Evolutionary conservation across 2,113 vertebrate species (phyloP).

Genomic region (Saccopteryx bilineata): DNA sequence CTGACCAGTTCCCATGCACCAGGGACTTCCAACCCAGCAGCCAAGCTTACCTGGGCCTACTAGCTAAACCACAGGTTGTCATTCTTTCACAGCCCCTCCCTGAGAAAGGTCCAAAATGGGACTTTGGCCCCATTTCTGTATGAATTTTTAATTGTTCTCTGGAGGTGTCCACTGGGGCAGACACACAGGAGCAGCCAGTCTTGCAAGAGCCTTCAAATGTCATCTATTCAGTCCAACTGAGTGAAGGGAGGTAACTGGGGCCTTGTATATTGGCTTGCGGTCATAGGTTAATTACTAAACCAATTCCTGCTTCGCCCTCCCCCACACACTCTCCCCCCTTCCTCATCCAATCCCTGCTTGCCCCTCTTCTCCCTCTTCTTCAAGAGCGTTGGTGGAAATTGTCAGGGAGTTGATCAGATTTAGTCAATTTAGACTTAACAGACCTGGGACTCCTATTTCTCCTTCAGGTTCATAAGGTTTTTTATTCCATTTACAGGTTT

Average conservation of each 20-base stretch:
- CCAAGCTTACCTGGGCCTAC: neutral
- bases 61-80: neutral
- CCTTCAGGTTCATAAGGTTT: conserved; percentile 78
- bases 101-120: neutral
- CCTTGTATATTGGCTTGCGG: conserved; percentile 66
- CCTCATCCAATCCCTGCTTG: neutral
- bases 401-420: conserved; percentile 81
- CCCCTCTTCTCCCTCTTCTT: conserved; percentile 73
- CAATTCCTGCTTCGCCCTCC: neutral
- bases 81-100: neutral
- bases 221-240: neutral
- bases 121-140: neutral
- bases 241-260: neutral
- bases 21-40: too few species aligned
- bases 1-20: neutral
- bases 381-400: conserved; percentile 79
- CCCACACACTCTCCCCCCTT: neutral
- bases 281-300: conserved; percentile 81
- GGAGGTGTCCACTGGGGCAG: neutral
- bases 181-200: neutral
- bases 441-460: conserved; percentile 74
- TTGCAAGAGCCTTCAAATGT: neutral
- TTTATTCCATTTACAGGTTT: conserved; percentile 71
- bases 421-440: conserved; percentile 84
- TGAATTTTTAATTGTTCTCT: neutral